Base-by-base conservation (phyloP, 2,113 vertebrate genomes). In the Heterotilapia buettikoferi region DNA sequence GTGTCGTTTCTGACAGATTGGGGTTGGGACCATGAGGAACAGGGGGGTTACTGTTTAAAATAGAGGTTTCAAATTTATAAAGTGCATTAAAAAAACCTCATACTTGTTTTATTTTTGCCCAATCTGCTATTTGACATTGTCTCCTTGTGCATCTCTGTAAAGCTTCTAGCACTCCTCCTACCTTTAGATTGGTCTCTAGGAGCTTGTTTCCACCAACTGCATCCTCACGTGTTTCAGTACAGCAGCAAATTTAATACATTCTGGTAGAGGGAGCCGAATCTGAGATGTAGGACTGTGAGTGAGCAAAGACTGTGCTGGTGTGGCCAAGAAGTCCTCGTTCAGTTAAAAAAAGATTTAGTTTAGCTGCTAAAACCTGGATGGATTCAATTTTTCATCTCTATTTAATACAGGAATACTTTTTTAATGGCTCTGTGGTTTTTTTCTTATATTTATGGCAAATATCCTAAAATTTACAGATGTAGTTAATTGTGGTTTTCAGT, bases 121-220 rank as follows among this genome's bases (percentile, higher is more conserved):
- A 26, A n/a, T n/a, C n/a, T n/a, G n/a, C n/a, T n/a, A 43, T 24
- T 71, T 38, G n/a, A 24, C 38, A 0, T 43, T 1, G 38, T 26
- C 8, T 45, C 21, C 8, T 71, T 43, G 66, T 71, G 66, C 21
- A 45, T 43, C 38, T 16, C 38, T 43, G 66, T 0, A 10, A 24
- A 45, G 38, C 38, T 71, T 71, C 5, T 24, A 71, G 66, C 13
- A 43, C 36, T 68, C 33, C 36, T 68, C 19, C 63, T 68, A 9
- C 21, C 7, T 73, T 0, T 26, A 43, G 66, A 16, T 43, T 24
- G 21, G 13, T 16, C 66, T 45, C 5, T 10, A 10, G 38, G 14
- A 43, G 66, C 38, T 71, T 3, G n/a, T 43, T 71, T 43, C 66
- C 16, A 71, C 57, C 57, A 33, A 18, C 13, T 45, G 38, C 38